Percentiles rank a stretch among this genome's conserved stretches.
These are phyloP conservation scores for Capitella teleta DNA, from an alignment of 1,140 invertebrate species.

Conservation along the genomic window DNA sequence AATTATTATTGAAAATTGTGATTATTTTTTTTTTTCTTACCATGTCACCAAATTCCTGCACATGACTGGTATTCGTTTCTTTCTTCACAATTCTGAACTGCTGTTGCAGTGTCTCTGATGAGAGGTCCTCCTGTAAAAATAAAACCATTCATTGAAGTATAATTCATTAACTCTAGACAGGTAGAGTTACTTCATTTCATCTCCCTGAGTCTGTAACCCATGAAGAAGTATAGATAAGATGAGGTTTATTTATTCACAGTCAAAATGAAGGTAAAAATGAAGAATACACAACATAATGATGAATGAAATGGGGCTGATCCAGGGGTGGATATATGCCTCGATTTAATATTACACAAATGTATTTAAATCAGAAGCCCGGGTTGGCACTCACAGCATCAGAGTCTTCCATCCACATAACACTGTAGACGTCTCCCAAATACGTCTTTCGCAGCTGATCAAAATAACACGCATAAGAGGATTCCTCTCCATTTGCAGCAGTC, in stretches of 20 bases:
- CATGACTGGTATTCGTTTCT: conserved; percentile 53
- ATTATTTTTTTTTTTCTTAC: conserved; percentile 1
- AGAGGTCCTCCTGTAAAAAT: conserved; percentile 44
- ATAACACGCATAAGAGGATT: conserved; percentile 54
- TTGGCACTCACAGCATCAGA: conserved; percentile 45
- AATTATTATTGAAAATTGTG: not conserved
- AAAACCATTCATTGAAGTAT: not conserved
- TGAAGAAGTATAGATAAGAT: not conserved
- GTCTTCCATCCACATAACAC: conserved; percentile 59
- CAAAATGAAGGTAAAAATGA: not conserved
- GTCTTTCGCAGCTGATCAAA: conserved; percentile 45
- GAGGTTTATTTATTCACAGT: not conserved
- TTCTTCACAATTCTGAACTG: conserved; percentile 50
- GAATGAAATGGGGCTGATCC: not conserved
- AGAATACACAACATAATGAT: not conserved
- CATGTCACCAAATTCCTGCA: conserved; percentile 50
- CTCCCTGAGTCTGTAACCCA: not conserved
- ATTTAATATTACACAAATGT: not conserved
- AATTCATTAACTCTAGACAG: not conserved
- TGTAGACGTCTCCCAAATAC: conserved; percentile 53
- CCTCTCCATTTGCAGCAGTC: conserved; percentile 52
- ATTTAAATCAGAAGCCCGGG: not conserved
- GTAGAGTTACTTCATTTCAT: not conserved
- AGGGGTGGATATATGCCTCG: not conserved
- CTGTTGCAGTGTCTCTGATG: conserved; percentile 45